Percentiles rank a stretch among this genome's conserved stretches.
These are phyloP conservation scores for Polydrusus pterygomalis DNA, from an alignment of 2,888 invertebrate species.

Conservation along the genomic window DNA sequence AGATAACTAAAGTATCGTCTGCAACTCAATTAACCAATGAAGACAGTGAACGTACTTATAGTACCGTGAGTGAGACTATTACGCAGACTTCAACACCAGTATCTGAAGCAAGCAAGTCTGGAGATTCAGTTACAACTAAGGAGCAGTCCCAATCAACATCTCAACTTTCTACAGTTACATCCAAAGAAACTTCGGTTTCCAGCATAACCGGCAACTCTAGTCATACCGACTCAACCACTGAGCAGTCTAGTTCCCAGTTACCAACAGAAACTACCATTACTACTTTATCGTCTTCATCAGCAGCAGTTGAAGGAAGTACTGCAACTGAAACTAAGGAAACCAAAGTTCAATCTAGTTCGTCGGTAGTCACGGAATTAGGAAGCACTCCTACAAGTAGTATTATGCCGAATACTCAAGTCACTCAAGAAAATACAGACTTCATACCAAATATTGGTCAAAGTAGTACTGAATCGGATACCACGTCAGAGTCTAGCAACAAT, in stretches of 20 bases:
- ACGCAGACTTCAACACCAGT: background rate
- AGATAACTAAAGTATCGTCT: too few relatives aligned
- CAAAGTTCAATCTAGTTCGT: background rate
- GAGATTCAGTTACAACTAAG: background rate
- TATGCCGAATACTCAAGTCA: background rate
- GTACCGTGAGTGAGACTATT: too few relatives aligned
- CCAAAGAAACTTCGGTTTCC: conserved; percentile 10
- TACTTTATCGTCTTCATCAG: background rate
- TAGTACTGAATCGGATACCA: too few relatives aligned
- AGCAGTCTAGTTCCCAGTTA: background rate
- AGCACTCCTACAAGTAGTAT: background rate
- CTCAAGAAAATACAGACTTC: background rate
- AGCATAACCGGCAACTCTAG: background rate
- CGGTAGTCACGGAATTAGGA: background rate
- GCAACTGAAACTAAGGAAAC: background rate
- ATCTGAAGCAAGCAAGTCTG: background rate
- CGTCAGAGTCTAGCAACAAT: background rate
- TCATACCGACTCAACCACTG: background rate
- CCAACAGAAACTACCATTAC: background rate
- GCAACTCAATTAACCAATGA: too few relatives aligned
- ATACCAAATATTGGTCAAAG: background rate
- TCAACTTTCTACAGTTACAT: background rate
- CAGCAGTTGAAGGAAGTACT: conserved; percentile 18
- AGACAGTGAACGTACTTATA: too few relatives aligned
- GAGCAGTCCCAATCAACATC: background rate